phyloP scores from a whole-genome alignment of 1,140 invertebrate genomes.

The Cotesia typhae region DNA sequence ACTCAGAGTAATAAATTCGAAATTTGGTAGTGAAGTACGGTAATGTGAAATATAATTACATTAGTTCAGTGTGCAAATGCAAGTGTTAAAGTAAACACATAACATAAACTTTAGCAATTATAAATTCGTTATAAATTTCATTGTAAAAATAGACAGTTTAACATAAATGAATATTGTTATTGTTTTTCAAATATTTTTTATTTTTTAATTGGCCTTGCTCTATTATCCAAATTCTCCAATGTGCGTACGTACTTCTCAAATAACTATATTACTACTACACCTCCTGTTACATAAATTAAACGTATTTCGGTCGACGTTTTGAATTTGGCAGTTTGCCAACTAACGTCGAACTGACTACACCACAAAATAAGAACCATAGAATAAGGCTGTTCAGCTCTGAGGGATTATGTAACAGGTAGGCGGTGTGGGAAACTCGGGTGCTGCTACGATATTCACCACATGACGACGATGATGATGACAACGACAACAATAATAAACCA shows the following conservation, averaged over 20 bases:
- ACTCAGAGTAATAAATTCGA: background rate
- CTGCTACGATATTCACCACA: constrained; percentile 15
- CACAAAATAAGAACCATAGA: constrained; percentile 57
- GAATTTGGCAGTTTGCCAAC: constrained; percentile 57
- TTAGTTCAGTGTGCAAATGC: constrained; percentile 14
- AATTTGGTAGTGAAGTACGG: background rate
- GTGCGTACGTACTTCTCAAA: constrained; percentile 14
- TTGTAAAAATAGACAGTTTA: background rate
- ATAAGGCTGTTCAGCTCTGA: constrained; percentile 48
- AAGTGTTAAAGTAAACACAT: constrained; percentile 6
- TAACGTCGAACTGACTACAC: constrained; percentile 56
- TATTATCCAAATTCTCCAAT: constrained; percentile 28
- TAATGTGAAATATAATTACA: no score
- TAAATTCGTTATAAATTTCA: background rate
- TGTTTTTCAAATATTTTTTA: constrained; percentile 13
- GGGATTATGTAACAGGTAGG: constrained; percentile 58
- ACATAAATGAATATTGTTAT: background rate
- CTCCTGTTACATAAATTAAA: constrained; percentile 59
- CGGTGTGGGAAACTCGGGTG: constrained; percentile 35
- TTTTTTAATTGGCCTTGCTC: constrained; percentile 20
- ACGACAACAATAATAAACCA: constrained; percentile 18
- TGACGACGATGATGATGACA: constrained; percentile 38
- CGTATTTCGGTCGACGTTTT: constrained; percentile 59
- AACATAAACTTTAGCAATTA: background rate
- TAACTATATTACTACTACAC: constrained; percentile 39